These are phyloP conservation scores for Saccopteryx leptura DNA, from an alignment of 2,113 vertebrate species.

Conservation along the genomic window DNA sequence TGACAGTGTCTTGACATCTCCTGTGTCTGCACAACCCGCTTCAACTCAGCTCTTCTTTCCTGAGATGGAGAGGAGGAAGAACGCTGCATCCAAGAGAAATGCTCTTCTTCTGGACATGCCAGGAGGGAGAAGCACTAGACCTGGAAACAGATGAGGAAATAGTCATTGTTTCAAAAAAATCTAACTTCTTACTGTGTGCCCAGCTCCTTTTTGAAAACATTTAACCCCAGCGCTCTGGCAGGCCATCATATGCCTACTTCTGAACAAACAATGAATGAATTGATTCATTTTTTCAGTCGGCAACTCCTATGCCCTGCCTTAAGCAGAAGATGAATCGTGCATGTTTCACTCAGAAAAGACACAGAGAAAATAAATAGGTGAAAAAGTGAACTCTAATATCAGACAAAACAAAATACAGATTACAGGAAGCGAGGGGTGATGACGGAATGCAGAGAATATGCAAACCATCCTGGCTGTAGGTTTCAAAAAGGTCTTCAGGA, in stretches of 20 bases:
- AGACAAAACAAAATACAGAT: neutral
- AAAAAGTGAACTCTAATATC: neutral
- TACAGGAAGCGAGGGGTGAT: neutral
- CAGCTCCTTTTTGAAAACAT: neutral
- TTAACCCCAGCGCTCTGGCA: neutral
- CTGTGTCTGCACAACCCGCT: neutral
- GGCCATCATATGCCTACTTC: neutral
- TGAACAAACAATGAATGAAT: neutral
- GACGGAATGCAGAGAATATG: neutral
- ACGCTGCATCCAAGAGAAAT: neutral
- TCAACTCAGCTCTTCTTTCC: neutral
- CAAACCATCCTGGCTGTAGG: neutral
- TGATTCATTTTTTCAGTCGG: neutral
- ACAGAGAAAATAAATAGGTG: neutral
- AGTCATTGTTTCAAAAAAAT: conserved; percentile 6
- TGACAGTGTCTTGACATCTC: neutral
- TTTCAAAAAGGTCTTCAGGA: neutral
- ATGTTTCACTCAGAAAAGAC: neutral
- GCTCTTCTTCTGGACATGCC: neutral
- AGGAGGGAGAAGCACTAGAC: neutral
- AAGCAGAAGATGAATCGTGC: neutral
- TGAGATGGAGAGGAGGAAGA: neutral
- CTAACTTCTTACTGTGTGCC: neutral
- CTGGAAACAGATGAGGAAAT: neutral
- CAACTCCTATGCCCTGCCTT: neutral